These are phyloP conservation scores for Pantherophis vulpinus DNA, from an alignment of 2,797 vertebrate genomes.

Conservation along the genomic window DNA sequence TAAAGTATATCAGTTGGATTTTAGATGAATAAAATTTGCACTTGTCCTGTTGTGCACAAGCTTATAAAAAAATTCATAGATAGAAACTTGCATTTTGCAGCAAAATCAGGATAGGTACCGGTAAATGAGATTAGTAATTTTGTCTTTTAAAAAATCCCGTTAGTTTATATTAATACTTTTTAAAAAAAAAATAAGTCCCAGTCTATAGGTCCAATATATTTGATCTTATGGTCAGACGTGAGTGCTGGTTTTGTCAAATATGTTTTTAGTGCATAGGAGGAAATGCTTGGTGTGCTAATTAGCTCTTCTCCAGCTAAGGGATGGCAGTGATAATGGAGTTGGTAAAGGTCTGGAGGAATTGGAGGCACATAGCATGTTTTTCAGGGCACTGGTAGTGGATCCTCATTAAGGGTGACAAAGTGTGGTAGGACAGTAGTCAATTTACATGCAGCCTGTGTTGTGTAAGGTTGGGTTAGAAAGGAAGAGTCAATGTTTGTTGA, in stretches of 20 bases:
- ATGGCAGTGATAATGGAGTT: not conserved
- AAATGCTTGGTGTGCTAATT: not conserved
- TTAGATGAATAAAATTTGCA: not conserved
- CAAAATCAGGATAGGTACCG: not conserved
- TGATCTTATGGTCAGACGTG: not conserved
- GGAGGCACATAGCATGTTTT: not conserved
- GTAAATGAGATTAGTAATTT: not conserved
- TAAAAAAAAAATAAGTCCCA: not conserved
- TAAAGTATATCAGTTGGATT: not conserved
- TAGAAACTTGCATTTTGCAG: not conserved
- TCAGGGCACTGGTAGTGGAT: not conserved
- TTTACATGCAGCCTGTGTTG: not conserved
- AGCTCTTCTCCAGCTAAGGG: not conserved
- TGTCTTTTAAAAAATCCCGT: not conserved
- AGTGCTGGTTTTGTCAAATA: not conserved
- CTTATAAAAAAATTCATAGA: not conserved
- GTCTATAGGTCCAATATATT: not conserved
- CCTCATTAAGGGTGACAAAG: not conserved
- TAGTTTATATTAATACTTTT: not conserved
- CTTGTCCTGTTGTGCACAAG: not conserved
- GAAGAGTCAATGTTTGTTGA: not conserved
- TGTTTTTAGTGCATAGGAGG: not conserved
- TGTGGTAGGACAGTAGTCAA: not conserved
- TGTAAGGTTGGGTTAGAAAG: not conserved
- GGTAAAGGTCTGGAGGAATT: not conserved